phyloP scores from a whole-genome alignment of 2,888 invertebrate species.

The Pollenia griseotomentosa region DNA sequence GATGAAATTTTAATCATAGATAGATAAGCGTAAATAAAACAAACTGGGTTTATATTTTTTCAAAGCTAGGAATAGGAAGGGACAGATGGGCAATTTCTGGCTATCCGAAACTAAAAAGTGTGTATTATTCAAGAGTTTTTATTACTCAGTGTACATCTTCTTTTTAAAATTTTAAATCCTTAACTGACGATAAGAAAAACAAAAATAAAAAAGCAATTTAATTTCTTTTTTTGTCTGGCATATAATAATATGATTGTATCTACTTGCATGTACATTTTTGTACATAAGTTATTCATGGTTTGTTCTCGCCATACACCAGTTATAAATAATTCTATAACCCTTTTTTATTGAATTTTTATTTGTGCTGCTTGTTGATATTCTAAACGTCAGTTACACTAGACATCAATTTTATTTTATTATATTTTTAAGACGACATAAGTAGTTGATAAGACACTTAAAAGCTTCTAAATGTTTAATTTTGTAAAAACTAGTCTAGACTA shows the following conservation, averaged over 20 bases:
- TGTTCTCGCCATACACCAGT: neutral
- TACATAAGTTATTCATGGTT: constrained; percentile 44
- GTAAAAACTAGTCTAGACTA: neutral
- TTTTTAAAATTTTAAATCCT: constrained; percentile 17
- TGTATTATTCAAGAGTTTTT: neutral
- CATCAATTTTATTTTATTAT: neutral
- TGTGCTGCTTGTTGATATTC: constrained; percentile 9
- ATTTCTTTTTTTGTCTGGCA: constrained; percentile 19
- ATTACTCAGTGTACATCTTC: neutral
- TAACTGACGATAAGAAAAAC: constrained; percentile 9
- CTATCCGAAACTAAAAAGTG: neutral
- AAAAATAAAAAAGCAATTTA: constrained; percentile 31
- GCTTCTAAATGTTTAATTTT: neutral
- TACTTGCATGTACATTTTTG: neutral
- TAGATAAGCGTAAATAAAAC: too few species aligned
- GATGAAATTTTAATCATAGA: too few species aligned
- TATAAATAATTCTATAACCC: constrained; percentile 36
- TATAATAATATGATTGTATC: constrained; percentile 12
- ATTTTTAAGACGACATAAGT: too few species aligned
- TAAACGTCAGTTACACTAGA: constrained; percentile 20
- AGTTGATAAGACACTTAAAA: neutral
- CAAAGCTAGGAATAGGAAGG: too few species aligned
- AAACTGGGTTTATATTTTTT: too few species aligned
- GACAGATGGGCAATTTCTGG: too few species aligned
- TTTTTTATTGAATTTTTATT: constrained; percentile 29